phyloP scores from a whole-genome alignment of 2,113 vertebrate species.

The Triplophysa rosa region DNA sequence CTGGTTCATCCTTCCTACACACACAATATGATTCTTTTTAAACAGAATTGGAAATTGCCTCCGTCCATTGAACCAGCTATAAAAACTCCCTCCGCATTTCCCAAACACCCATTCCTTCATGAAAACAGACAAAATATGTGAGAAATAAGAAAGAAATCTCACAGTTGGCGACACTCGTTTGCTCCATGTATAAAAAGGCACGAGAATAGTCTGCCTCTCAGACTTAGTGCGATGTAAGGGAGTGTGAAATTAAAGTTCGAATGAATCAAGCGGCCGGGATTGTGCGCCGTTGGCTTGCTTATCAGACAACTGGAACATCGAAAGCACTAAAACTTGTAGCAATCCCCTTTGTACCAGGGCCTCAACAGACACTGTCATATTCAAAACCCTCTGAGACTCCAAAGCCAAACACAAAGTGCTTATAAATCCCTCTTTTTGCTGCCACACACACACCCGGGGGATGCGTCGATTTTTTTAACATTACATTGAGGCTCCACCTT shows the following conservation, averaged over 20 bases:
- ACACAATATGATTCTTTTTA: background rate
- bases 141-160: conserved; percentile 63
- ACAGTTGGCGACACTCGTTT: conserved; percentile 69
- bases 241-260: conserved; percentile 80
- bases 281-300: conserved; percentile 70
- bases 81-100: conserved; percentile 86
- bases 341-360: conserved; percentile 75
- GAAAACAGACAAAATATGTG: conserved; percentile 35
- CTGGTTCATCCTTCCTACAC: background rate
- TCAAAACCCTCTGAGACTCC: conserved; percentile 69
- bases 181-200: conserved; percentile 76
- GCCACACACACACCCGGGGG: conserved; percentile 42
- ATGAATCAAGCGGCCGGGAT: conserved; percentile 70
- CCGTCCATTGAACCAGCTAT: conserved; percentile 64
- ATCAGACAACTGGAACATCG: conserved; percentile 81
- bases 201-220: conserved; percentile 76
- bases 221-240: conserved; percentile 79
- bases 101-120: conserved; percentile 67
- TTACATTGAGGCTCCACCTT: conserved; percentile 61
- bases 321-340: conserved; percentile 78
- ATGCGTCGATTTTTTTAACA: conserved; percentile 35
- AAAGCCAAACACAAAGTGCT: conserved; percentile 72
- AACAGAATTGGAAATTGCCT: background rate
- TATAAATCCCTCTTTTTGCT: conserved; percentile 62
- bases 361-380: conserved; percentile 74